Conservation (phyloP, 2,888 invertebrate genomes). For the Napeogenes inachia region DNA sequence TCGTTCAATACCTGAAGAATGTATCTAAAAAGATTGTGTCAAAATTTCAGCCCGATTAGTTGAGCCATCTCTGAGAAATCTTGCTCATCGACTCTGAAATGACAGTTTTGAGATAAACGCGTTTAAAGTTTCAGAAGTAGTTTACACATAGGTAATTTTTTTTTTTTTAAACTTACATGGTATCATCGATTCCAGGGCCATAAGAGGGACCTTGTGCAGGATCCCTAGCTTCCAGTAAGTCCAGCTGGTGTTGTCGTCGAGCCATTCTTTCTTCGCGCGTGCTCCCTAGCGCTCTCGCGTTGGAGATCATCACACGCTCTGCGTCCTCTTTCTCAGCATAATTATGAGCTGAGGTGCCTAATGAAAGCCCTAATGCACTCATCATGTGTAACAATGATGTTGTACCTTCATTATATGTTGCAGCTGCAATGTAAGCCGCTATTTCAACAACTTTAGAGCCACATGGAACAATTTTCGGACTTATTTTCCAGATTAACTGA, state of each 20-base stretch:
- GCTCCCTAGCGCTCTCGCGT: slow-evolving; percentile 16
- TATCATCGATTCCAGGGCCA: slow-evolving; percentile 16
- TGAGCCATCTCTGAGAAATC: too few relatives aligned
- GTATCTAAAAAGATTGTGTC: too few relatives aligned
- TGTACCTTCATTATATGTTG: slow-evolving; percentile 9
- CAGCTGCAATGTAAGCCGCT: slow-evolving; percentile 12
- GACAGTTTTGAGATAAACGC: too few relatives aligned
- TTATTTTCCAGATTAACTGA: slow-evolving; percentile 10
- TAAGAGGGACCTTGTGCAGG: slow-evolving; percentile 15
- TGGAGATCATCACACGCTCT: slow-evolving; percentile 14
- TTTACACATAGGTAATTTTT: slow-evolving; percentile 11
- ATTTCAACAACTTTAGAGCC: slow-evolving; percentile 13
- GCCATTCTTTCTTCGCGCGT: slow-evolving; percentile 22
- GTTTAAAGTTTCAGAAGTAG: slow-evolving; percentile 11
- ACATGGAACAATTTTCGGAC: slow-evolving; percentile 12
- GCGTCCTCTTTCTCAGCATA: slow-evolving; percentile 19
- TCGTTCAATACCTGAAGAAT: too few relatives aligned
- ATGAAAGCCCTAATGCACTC: slow-evolving; percentile 9
- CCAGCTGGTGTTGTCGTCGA: slow-evolving; percentile 18
- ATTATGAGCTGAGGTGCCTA: slow-evolving; percentile 3
- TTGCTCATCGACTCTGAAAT: too few relatives aligned
- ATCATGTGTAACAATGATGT: slow-evolving; percentile 7
- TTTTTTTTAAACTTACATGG: slow-evolving; percentile 21
- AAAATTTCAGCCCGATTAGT: too few relatives aligned
- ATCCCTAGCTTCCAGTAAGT: slow-evolving; percentile 15